These are phyloP conservation scores for Nymphalis io DNA, from an alignment of 1,140 invertebrate genomes.

Conservation along the genomic window DNA sequence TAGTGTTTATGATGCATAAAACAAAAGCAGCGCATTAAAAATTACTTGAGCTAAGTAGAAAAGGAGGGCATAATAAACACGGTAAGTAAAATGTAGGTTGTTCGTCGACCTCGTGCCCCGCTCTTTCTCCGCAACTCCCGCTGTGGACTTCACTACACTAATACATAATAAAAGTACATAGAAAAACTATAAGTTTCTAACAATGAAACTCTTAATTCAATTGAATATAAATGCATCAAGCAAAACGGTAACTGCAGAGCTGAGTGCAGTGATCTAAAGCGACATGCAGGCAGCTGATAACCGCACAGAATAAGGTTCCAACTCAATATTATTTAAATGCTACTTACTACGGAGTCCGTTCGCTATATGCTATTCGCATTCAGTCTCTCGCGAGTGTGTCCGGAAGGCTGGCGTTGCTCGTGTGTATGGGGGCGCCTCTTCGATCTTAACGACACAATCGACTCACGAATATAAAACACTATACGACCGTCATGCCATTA, in stretches of 20 bases:
- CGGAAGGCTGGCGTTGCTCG: conserved; percentile 26
- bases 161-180: conserved; percentile 10
- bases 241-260: neutral
- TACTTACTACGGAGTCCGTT: conserved; percentile 5
- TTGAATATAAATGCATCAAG: conserved; percentile 2
- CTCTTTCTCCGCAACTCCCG: conserved; percentile 16
- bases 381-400: conserved; percentile 38
- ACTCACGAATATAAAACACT: conserved; percentile 29
- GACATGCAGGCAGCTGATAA: conserved; percentile 11
- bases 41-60: conserved; percentile 7
- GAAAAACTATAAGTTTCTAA: neutral
- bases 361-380: conserved; percentile 12
- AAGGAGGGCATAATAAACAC: conserved; percentile 35
- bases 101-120: conserved; percentile 34
- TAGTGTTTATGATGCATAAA: too few species aligned
- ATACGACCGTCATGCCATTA: conserved; percentile 27
- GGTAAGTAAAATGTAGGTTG: conserved; percentile 42
- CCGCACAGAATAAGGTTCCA: conserved; percentile 16
- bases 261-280: conserved; percentile 4
- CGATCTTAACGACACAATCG: conserved; percentile 28
- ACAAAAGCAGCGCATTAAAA: neutral
- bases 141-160: neutral
- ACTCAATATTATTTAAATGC: conserved; percentile 12
- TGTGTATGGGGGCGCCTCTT: conserved; percentile 18
- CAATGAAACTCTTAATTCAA: neutral